Conservation (phyloP, 2,113 vertebrate species). For the Pelecanus crispus region DNA sequence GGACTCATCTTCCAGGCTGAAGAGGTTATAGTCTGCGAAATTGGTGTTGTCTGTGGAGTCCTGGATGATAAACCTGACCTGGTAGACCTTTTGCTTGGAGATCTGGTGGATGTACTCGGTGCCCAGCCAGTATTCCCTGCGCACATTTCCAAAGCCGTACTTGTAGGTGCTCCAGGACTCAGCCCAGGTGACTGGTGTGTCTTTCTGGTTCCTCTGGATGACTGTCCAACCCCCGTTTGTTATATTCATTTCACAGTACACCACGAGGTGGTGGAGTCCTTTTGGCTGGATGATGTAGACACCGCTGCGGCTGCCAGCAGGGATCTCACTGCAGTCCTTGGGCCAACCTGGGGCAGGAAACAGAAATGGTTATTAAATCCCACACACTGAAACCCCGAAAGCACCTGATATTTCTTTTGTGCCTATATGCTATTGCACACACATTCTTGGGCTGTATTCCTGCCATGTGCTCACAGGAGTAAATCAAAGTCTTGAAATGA, state of each 20-base stretch:
- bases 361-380: background rate
- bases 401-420: background rate
- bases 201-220: conserved; percentile 58
- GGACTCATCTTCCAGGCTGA: conserved; percentile 40
- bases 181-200: conserved; percentile 7
- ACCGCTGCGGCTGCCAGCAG: background rate
- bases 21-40: conserved; percentile 53
- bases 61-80: conserved; percentile 50
- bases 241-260: conserved; percentile 49
- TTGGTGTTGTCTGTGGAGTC: background rate
- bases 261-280: conserved; percentile 34
- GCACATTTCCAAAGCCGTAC: conserved; percentile 39
- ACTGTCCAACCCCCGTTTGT: conserved; percentile 51
- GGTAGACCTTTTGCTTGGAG: conserved; percentile 39
- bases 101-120: conserved; percentile 62
- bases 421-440: background rate
- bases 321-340: conserved; percentile 57
- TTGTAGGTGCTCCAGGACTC: conserved; percentile 69
- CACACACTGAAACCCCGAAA: background rate
- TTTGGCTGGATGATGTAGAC: conserved; percentile 63
- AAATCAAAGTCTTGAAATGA: background rate
- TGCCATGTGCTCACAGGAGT: background rate
- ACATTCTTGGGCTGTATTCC: background rate
- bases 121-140: conserved; percentile 57
- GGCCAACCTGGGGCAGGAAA: conserved; percentile 8